phyloP scores from a whole-genome alignment of 2,113 vertebrate genomes.

The Sturnira hondurensis region DNA sequence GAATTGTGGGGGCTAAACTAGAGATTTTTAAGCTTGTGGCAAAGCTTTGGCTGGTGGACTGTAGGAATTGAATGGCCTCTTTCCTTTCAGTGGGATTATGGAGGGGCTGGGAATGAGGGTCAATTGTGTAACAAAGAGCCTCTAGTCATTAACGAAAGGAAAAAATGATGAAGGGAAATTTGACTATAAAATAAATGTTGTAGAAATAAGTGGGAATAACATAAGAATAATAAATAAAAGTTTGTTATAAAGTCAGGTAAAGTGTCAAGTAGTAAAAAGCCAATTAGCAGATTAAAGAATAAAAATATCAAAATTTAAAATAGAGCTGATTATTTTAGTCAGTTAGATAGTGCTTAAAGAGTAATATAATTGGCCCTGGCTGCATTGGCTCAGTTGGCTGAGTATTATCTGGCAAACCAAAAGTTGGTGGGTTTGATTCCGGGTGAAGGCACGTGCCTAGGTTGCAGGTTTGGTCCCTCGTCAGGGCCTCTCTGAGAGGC shows the following conservation, averaged over 20 bases:
- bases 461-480: too few species aligned
- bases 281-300: neutral
- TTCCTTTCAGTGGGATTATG: neutral
- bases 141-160: neutral
- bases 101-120: neutral
- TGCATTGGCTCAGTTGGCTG: too few species aligned
- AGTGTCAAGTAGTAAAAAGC: constrained; percentile 14
- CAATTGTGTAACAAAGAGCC: neutral
- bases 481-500: too few species aligned
- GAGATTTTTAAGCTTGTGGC: neutral
- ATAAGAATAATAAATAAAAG: neutral
- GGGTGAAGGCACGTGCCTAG: too few species aligned
- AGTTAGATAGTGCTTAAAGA: neutral
- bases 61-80: neutral
- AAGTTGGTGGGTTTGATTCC: too few species aligned
- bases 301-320: neutral
- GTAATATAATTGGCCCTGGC: neutral
- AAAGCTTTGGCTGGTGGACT: neutral
- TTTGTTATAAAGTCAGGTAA: neutral
- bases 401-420: too few species aligned
- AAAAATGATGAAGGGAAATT: neutral
- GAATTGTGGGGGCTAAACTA: neutral
- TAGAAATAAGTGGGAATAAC: constrained; percentile 6
- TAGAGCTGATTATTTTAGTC: neutral
- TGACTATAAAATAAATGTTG: neutral